Evolutionary conservation across 2,888 invertebrate genomes (phyloP), one percentile per base, ranked within the genome.

Genomic region (Cetonia aurata): DNA sequence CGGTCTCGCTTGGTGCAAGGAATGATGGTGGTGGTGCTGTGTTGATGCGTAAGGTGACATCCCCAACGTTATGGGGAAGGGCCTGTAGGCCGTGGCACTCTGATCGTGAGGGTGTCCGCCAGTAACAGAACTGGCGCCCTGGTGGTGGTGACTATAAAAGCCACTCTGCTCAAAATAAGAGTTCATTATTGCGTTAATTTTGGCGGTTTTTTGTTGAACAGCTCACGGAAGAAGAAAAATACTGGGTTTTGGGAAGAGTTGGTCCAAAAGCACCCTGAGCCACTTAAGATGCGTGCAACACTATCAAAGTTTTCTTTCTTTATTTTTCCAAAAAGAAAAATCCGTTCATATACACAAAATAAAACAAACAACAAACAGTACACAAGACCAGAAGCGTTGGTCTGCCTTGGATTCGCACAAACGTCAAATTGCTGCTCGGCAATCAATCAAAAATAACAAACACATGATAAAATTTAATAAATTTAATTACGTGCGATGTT

Each of bases 151-250:
- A 82, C 96, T 95, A 88, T 96, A 96, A 89, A 96, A 96, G 86
- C 96, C 96, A 86, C 93, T 93, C 89, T 96, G 96, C 89, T 96
- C 96, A 86, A 96, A 96, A 86, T 96, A 96, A 85, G 96, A 96
- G 93, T 96, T 96, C 96, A 96, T 96, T 78, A 78, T 77, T 75
- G 78, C 76, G 77, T 79, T 78, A 79, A 78, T 79, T 77, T 77
- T 79, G 77, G 72, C 75, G 77, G 75, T 69, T 77, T 75, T 77
- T 71, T 68, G 33, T 50, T 50, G 17, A 15, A 62, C 62, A 37
- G 33, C 50, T 48, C 37, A 50, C 62, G 12, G 50, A 37, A 31
- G 62, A 37, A 62, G 44, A 62, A 46, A 12, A 13, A 17, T 42
- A 46, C 6, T 60, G 25, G n/a, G 42, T 17, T n/a, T 1, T 8